phyloP scores from a whole-genome alignment of 2,113 vertebrate species.

The Electrona antarctica region DNA sequence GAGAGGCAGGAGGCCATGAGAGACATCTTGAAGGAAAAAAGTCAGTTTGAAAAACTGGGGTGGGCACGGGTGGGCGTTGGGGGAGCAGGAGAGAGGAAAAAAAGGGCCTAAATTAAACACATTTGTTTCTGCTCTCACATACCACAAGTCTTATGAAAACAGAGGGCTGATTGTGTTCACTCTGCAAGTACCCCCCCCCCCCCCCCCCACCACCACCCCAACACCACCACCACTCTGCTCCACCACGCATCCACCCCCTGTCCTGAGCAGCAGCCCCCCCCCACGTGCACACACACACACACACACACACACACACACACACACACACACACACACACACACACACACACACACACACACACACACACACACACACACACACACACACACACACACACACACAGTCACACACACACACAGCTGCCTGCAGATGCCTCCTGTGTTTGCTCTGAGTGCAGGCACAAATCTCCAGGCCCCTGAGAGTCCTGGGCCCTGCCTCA shows the following conservation, averaged over 20 bases:
- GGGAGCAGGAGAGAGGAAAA: conserved; percentile 52
- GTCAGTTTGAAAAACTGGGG: conserved; percentile 67
- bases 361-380: no score
- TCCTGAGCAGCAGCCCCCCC: conserved; percentile 8
- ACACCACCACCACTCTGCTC: conserved; percentile 59
- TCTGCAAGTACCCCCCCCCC: conserved; percentile 67
- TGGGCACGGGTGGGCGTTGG: conserved; percentile 70
- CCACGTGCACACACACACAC: no score
- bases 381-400: background rate
- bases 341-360: no score
- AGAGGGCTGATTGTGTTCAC: conserved; percentile 85
- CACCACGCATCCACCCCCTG: conserved; percentile 40
- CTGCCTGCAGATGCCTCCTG: conserved; percentile 80
- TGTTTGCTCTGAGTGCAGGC: conserved; percentile 69
- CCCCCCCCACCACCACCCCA: conserved; percentile 48
- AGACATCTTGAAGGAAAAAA: conserved; percentile 57
- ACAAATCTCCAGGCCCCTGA: conserved; percentile 64
- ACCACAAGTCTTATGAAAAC: conserved; percentile 87
- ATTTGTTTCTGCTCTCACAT: conserved; percentile 88
- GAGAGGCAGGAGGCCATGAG: conserved; percentile 52
- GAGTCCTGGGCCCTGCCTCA: conserved; percentile 66
- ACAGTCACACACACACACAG: conserved; percentile 57
- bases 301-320: no score
- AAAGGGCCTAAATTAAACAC: conserved; percentile 84
- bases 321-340: no score